Conservation (phyloP, 2,888 invertebrate genomes). For the Bombylius discolor region DNA sequence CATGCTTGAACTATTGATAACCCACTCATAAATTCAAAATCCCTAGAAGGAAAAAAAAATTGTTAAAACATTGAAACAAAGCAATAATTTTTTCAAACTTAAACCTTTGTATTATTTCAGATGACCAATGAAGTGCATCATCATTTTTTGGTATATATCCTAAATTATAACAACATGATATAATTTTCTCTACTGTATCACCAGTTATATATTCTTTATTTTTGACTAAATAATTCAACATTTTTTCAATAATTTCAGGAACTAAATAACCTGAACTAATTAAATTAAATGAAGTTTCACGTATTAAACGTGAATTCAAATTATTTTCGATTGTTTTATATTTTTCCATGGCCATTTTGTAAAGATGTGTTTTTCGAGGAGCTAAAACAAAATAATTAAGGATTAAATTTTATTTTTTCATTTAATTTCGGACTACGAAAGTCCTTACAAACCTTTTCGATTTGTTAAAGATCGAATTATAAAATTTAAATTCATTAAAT, state of each 20-base stretch:
- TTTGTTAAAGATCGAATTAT: conserved; percentile 28
- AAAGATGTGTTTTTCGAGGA: conserved; percentile 28
- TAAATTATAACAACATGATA: conserved; percentile 39
- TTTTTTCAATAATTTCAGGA: conserved; percentile 37
- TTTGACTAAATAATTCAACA: conserved; percentile 37
- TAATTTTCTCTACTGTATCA: conserved; percentile 40
- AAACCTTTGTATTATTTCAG: conserved; percentile 38
- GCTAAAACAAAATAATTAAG: conserved; percentile 22
- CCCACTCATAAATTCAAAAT: conserved; percentile 42
- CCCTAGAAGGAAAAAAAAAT: conserved; percentile 32
- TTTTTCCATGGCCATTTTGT: conserved; percentile 29
- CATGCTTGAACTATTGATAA: conserved; percentile 41
- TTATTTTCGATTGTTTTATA: conserved; percentile 27
- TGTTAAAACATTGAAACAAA: not conserved
- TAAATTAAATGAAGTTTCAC: conserved; percentile 37
- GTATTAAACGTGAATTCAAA: conserved; percentile 37
- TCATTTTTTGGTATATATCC: conserved; percentile 39
- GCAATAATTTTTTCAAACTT: not conserved
- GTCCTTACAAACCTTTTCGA: conserved; percentile 22
- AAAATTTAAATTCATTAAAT: conserved; percentile 25
- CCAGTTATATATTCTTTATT: conserved; percentile 37
- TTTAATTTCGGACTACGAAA: no score
- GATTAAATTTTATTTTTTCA: not conserved
- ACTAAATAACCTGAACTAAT: conserved; percentile 33
- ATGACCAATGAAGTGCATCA: conserved; percentile 31